Evolutionary conservation across 2,797 vertebrate species (phyloP), one percentile per base, ranked within the genome.

Genomic region (Hypotaenidia philippensis): DNA sequence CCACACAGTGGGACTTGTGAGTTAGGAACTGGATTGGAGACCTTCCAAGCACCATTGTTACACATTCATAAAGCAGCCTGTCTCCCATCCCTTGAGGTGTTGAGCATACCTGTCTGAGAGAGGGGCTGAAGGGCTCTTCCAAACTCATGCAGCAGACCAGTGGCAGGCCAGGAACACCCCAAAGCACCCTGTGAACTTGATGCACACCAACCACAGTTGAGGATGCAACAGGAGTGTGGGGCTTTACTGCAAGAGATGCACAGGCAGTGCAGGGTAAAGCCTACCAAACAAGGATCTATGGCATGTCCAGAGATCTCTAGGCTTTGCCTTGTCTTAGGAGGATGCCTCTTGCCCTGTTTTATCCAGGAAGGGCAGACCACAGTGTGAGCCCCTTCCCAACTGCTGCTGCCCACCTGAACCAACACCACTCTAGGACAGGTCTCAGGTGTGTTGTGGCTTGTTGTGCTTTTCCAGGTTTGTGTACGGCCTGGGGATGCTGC

Each of bases 261-360:
- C 34, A 31, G 14, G 23, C 12, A 18, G 27, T 26, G 45, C 29
- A 13, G n/a, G 53, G 17, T 29, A 44, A 59, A 44, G 9, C 9
- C 36, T 36, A 11, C 17, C 1, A 3, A 45, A 16, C 0, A 2
- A 57, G 64, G 38, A 22, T 19, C 63, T 20, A 15, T 6, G 23
- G n/a, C 55, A 31, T 13, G 17, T 34, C 14, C 55, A 22, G 66
- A 49, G n/a, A 7, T 17, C 34, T n/a, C 3, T 3, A 61, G 69
- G 18, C 27, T 52, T 71, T 57, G 32, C 49, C 11, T 36, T 77
- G 23, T 15, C 13, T 40, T 6, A 52, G 27, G 40, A 75, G 41
- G 16, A 61, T 8, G 17, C 3, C 10, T 2, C 9, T 65, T 55
- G 11, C 5, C 22, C 6, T 65, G 25, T 40, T 68, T 23, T 36